Evolutionary conservation across 2,113 vertebrate genomes (phyloP).

Genomic region (human): DNA sequence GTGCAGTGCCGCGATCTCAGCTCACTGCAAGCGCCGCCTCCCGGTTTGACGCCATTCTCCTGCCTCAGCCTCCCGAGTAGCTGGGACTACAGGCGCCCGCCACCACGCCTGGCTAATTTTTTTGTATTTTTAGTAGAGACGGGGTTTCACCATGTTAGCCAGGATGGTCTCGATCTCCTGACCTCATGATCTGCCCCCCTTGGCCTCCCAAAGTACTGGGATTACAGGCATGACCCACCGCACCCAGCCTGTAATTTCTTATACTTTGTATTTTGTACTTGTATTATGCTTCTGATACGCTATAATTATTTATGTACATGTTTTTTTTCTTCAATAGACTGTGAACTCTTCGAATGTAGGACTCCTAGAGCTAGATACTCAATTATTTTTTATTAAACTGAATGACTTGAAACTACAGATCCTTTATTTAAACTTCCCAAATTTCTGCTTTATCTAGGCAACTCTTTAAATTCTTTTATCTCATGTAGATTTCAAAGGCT

Average conservation of each 20-base stretch:
- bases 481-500: not conserved
- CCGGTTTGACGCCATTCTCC: too few relatives aligned
- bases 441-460: not conserved
- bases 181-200: too few relatives aligned
- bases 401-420: not conserved
- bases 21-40: too few relatives aligned
- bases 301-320: not conserved
- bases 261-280: not conserved
- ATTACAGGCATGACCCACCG: too few relatives aligned
- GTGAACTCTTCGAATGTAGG: not conserved
- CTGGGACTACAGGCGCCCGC: too few relatives aligned
- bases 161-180: too few relatives aligned
- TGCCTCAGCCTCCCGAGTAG: too few relatives aligned
- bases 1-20: too few relatives aligned
- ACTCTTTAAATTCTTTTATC: not conserved
- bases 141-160: too few relatives aligned
- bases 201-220: too few relatives aligned
- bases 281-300: not conserved
- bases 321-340: not conserved
- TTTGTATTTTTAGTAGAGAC: too few relatives aligned
- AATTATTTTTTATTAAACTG: not conserved
- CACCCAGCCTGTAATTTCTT: not conserved
- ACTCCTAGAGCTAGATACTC: not conserved
- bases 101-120: too few relatives aligned
- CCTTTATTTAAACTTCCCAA: not conserved